Base-by-base conservation (phyloP, 2,888 invertebrate species). In the Andrena chrysosceles region DNA sequence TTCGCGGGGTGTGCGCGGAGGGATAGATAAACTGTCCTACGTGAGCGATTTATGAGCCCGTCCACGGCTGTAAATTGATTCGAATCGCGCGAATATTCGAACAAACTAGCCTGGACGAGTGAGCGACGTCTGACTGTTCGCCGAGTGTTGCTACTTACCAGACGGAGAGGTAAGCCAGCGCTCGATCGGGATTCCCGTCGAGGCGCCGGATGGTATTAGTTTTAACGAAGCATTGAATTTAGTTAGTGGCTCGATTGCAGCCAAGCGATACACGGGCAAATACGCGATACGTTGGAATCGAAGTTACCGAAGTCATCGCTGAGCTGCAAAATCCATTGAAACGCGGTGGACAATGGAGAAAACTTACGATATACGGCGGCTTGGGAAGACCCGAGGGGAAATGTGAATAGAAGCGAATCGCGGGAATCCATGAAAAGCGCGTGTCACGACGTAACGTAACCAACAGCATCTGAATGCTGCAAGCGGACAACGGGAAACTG, bases 21-120 rank as follows among this genome's bases (percentile, higher is more conserved):
- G 26, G 73, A 77, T 26, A 63, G 78, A 78, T 77, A 77, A 78
- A 60, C 77, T 31, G 66, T 77, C 59, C 20, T 31, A n/a, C 52
- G 26, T 29, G 54, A 66, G 31, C 68, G 78, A 78, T 78, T 68
- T 78, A 78, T 78, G 68, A 63, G 8, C 26, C 49, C 31, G 26
- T 31, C 7, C 42, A 48, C 56, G 48, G 49, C 7, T 68, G 68
- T 33, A 52, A 78, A 78, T 78, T 63, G 54, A 79, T 68, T 31
- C 49, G 52, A 77, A 60, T 77, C 67, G 35, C 23, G 29, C 78
- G 54, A 66, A 54, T 26, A 26, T 77, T 52, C 56, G 64, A 49
- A 60, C 35, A n/a, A 59, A 29, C 4, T 10, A 56, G 26, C 10
- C 10, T 23, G 23, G 10, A 10, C 56, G 56, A 56, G 26, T 56